Evolutionary conservation across 2,797 vertebrate genomes (phyloP).

Genomic region (Poecilia velifera): DNA sequence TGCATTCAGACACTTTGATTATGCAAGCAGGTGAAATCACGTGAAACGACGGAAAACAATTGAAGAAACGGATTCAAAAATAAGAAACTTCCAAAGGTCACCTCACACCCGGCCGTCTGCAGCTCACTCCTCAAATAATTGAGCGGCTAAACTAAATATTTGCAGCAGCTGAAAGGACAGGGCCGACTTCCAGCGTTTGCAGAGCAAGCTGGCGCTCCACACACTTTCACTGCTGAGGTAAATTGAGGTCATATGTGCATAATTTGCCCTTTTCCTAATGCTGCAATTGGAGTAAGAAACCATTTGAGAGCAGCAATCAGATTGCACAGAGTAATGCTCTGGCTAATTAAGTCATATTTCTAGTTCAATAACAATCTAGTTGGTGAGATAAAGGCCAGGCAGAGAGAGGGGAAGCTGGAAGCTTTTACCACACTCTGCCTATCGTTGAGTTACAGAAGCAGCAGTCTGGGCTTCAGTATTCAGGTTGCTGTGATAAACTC

Average conservation of each 20-base stretch:
- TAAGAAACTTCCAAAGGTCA: slow-evolving; percentile 51
- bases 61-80: slow-evolving; percentile 40
- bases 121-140: slow-evolving; percentile 46
- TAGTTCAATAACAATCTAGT: slow-evolving; percentile 76
- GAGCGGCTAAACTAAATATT: slow-evolving; percentile 63
- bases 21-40: background rate
- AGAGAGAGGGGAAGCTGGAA: slow-evolving; percentile 36
- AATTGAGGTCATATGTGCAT: slow-evolving; percentile 67
- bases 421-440: slow-evolving; percentile 32
- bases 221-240: slow-evolving; percentile 50
- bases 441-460: slow-evolving; percentile 33
- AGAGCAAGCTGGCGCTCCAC: slow-evolving; percentile 41
- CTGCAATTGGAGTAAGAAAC: slow-evolving; percentile 68
- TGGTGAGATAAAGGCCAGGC: slow-evolving; percentile 72
- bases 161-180: slow-evolving; percentile 54
- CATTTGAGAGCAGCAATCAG: slow-evolving; percentile 74
- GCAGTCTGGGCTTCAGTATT: slow-evolving; percentile 24
- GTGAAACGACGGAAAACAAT: background rate
- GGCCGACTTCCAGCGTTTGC: slow-evolving; percentile 49
- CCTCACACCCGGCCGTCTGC: slow-evolving; percentile 47
- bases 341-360: slow-evolving; percentile 82
- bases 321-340: slow-evolving; percentile 63
- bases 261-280: slow-evolving; percentile 71
- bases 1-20: background rate
- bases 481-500: background rate